A percentile compares a stretch with the other conserved stretches of the same genome.
Conservation (phyloP, 2,888 invertebrate genomes). For the Coremacera marginata region DNA sequence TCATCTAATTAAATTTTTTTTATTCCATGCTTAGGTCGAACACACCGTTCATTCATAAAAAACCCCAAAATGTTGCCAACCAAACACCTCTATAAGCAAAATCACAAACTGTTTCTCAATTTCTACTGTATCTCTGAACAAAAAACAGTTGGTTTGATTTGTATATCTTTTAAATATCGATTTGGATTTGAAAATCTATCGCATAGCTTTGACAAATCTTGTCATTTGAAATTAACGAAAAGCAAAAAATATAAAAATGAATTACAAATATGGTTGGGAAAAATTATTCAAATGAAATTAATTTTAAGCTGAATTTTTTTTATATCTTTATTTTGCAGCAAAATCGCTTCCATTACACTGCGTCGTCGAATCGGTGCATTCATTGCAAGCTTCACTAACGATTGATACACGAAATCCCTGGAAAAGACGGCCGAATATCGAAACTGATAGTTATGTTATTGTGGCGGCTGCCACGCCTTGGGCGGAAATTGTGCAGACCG, state of each 20-base stretch:
- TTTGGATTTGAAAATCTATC: constrained; percentile 28
- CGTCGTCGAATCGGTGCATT: constrained; percentile 89
- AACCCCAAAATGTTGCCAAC: no score
- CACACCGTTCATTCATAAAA: no score
- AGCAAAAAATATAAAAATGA: not conserved
- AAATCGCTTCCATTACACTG: constrained; percentile 95
- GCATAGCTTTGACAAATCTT: constrained; percentile 23
- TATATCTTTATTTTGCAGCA: constrained; percentile 67
- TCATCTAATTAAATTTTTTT: no score
- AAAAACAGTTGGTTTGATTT: no score
- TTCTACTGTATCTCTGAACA: no score
- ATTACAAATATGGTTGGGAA: not conserved
- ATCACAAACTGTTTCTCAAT: no score
- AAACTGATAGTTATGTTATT: constrained; percentile 96
- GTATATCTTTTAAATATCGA: no score
- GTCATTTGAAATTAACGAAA: constrained; percentile 18
- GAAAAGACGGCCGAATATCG: constrained; percentile 81
- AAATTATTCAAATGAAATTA: not conserved
- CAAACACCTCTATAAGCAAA: no score
- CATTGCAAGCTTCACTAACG: constrained; percentile 73
- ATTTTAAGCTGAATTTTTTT: not conserved
- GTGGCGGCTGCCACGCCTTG: constrained; percentile 92
- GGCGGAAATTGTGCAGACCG: constrained; percentile 91
- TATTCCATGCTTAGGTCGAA: no score
- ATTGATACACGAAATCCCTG: constrained; percentile 74